Percentiles rank a stretch among this genome's conserved stretches.
phyloP scores from a whole-genome alignment of 2,888 invertebrate species.

The Drosophila anomalipes region DNA sequence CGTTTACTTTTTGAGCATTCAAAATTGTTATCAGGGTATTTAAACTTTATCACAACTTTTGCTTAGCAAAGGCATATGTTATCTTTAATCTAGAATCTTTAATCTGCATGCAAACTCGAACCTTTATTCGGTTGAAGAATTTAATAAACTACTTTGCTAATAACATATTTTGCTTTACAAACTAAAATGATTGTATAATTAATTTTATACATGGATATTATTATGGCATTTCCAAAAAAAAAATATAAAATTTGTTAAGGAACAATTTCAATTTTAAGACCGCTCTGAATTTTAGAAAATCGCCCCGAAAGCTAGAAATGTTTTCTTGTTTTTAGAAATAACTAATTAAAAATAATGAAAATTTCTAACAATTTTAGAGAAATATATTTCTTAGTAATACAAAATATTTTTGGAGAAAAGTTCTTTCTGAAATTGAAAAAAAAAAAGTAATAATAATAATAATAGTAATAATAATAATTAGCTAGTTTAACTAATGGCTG shows the following conservation, averaged over 20 bases:
- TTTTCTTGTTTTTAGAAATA: not conserved
- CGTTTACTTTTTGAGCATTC: constrained; percentile 9
- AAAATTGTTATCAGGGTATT: constrained; percentile 27
- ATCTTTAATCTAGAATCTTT: constrained; percentile 6
- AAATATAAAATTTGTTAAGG: not conserved
- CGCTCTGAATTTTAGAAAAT: not conserved
- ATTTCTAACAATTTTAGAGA: not conserved
- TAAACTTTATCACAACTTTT: constrained; percentile 33
- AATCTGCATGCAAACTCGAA: not conserved
- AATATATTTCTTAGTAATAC: not conserved
- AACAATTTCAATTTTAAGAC: not conserved
- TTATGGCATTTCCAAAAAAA: not conserved
- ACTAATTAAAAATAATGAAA: not conserved
- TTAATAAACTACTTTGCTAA: not conserved
- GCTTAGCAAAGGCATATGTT: not conserved
- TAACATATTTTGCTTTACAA: not conserved
- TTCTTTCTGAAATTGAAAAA: not conserved
- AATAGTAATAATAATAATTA: too few relatives aligned
- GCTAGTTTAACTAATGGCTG: too few relatives aligned
- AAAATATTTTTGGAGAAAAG: not conserved
- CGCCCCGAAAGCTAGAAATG: not conserved
- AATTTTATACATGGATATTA: not conserved
- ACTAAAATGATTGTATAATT: not conserved
- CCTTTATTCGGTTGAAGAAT: not conserved
- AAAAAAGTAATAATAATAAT: not conserved